Percentiles rank a stretch among this genome's conserved stretches.
These are phyloP conservation scores for Lepidostoma basale DNA, from an alignment of 1,140 invertebrate species.

Conservation along the genomic window DNA sequence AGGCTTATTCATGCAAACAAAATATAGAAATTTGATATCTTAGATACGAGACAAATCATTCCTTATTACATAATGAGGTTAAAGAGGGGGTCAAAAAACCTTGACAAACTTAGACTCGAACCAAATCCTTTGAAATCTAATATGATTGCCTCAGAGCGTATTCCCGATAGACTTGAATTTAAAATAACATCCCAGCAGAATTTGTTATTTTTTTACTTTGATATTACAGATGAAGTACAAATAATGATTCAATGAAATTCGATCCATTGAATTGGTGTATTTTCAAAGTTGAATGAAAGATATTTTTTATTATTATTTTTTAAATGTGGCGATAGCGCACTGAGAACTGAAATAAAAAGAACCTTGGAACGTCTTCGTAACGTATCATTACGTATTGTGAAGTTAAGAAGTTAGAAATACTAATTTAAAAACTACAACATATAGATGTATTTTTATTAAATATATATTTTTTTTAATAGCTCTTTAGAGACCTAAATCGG, in stretches of 20 bases:
- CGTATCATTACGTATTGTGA: no score
- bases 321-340: no score
- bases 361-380: no score
- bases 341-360: no score
- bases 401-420: no score
- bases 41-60: no score
- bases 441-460: background rate
- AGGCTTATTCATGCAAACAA: no score
- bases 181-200: slow-evolving; percentile 12
- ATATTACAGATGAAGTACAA: background rate
- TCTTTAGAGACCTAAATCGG: background rate
- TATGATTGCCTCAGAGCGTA: slow-evolving; percentile 31
- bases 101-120: slow-evolving; percentile 23
- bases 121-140: slow-evolving; percentile 41
- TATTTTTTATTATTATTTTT: no score
- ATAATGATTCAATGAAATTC: slow-evolving; percentile 23
- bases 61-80: slow-evolving; percentile 38
- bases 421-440: no score
- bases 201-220: slow-evolving; percentile 7
- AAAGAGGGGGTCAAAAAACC: slow-evolving; percentile 34
- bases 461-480: background rate
- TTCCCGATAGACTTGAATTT: slow-evolving; percentile 22
- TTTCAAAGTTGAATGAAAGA: background rate
- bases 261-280: slow-evolving; percentile 4
- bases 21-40: no score